Conservation (phyloP, 2,888 invertebrate species). For the Fabriciana adippe region DNA sequence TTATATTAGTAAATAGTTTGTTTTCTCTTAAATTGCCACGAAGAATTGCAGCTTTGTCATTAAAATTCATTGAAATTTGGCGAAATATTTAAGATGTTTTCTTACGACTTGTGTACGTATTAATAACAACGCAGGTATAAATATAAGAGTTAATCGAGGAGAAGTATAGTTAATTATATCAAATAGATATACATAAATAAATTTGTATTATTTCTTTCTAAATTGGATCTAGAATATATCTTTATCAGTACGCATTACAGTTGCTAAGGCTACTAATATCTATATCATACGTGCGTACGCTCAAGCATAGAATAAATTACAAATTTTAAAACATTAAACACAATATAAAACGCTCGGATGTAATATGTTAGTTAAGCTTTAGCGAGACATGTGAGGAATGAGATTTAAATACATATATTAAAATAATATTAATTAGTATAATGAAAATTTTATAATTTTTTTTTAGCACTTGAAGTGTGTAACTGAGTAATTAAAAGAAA, state of each 20-base stretch:
- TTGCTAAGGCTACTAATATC: slow-evolving; percentile 61
- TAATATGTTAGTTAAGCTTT: slow-evolving; percentile 58
- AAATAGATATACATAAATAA: slow-evolving; percentile 57
- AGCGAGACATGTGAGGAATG: slow-evolving; percentile 48
- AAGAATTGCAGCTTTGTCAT: slow-evolving; percentile 60
- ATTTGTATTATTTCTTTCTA: slow-evolving; percentile 38
- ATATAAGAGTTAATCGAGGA: slow-evolving; percentile 69
- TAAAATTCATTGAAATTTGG: slow-evolving; percentile 31
- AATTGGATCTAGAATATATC: slow-evolving; percentile 26
- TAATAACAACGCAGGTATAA: slow-evolving; percentile 51
- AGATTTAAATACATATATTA: slow-evolving; percentile 23
- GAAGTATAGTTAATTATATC: slow-evolving; percentile 62
- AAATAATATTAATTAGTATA: slow-evolving; percentile 21
- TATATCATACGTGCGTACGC: slow-evolving; percentile 66
- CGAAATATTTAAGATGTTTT: slow-evolving; percentile 77
- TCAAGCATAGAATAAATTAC: slow-evolving; percentile 60
- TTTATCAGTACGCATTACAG: slow-evolving; percentile 79
- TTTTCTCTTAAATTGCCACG: slow-evolving; percentile 46
- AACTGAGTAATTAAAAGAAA: neutral
- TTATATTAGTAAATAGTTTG: slow-evolving; percentile 49
- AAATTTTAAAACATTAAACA: slow-evolving; percentile 47
- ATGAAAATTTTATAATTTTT: slow-evolving; percentile 6
- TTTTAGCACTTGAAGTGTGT: neutral
- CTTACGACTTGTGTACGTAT: slow-evolving; percentile 62
- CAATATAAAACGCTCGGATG: slow-evolving; percentile 41